phyloP scores from a whole-genome alignment of 2,888 invertebrate species.

The Latrodectus elegans region DNA sequence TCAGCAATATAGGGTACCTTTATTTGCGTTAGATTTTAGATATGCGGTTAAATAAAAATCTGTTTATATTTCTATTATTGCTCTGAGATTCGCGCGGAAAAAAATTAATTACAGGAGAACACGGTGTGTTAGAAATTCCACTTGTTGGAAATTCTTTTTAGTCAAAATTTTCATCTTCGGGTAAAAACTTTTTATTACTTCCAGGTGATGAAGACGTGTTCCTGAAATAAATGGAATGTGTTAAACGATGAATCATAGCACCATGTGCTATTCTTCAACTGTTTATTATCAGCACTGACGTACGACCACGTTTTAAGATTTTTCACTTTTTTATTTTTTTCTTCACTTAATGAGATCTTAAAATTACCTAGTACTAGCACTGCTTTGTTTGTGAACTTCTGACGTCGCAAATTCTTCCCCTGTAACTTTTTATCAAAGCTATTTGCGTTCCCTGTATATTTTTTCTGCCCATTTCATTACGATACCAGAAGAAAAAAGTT shows the following conservation, averaged over 20 bases:
- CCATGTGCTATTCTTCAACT: not conserved
- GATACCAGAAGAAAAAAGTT: not conserved
- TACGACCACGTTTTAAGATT: not conserved
- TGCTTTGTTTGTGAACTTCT: not conserved
- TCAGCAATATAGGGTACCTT: too few species aligned
- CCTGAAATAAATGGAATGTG: constrained; percentile 1
- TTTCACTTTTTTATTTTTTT: not conserved
- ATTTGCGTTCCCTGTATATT: not conserved
- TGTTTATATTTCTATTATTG: too few species aligned
- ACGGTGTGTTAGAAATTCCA: too few species aligned
- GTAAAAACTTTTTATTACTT: too few species aligned
- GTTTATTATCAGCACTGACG: not conserved
- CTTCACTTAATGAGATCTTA: not conserved
- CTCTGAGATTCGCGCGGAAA: too few species aligned
- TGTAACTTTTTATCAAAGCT: not conserved
- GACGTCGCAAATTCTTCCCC: not conserved
- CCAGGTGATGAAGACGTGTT: not conserved
- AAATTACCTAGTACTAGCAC: too few species aligned
- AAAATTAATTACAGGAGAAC: too few species aligned
- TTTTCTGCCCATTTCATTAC: not conserved
- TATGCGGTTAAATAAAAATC: too few species aligned
- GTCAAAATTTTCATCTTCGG: too few species aligned
- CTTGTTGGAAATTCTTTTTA: not conserved
- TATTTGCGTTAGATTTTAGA: too few species aligned
- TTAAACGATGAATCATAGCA: not conserved